Evolutionary conservation across 2,888 invertebrate genomes (phyloP).

Genomic region (Panzeria rudis): DNA sequence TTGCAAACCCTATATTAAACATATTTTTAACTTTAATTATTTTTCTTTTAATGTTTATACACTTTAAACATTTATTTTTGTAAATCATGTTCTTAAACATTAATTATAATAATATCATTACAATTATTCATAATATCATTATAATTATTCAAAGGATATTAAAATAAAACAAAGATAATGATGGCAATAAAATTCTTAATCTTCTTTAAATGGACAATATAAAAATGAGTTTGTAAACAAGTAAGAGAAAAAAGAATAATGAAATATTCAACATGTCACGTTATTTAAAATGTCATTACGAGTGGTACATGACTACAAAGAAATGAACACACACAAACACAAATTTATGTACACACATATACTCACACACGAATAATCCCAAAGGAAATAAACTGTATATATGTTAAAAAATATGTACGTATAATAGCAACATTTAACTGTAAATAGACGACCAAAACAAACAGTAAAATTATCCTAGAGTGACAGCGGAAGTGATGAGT

Average conservation of each 20-base stretch:
- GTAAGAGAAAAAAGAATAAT: neutral
- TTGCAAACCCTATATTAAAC: too few species aligned
- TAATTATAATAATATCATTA: constrained; percentile 15
- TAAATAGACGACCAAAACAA: neutral
- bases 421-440: constrained; percentile 20
- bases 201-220: constrained; percentile 58
- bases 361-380: neutral
- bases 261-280: constrained; percentile 61
- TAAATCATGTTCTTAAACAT: constrained; percentile 1
- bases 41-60: neutral
- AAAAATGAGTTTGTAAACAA: constrained; percentile 43
- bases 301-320: constrained; percentile 48
- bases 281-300: constrained; percentile 60
- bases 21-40: too few species aligned
- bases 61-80: neutral
- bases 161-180: constrained; percentile 34
- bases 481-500: constrained; percentile 38
- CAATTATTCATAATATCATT: constrained; percentile 20
- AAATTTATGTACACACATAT: neutral
- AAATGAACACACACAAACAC: neutral
- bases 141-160: constrained; percentile 33
- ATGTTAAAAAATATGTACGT: neutral
- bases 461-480: constrained; percentile 43
- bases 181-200: constrained; percentile 56
- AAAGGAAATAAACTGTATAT: constrained; percentile 11